These are phyloP conservation scores for Alauda arvensis DNA, from an alignment of 2,797 vertebrate genomes.

Conservation along the genomic window DNA sequence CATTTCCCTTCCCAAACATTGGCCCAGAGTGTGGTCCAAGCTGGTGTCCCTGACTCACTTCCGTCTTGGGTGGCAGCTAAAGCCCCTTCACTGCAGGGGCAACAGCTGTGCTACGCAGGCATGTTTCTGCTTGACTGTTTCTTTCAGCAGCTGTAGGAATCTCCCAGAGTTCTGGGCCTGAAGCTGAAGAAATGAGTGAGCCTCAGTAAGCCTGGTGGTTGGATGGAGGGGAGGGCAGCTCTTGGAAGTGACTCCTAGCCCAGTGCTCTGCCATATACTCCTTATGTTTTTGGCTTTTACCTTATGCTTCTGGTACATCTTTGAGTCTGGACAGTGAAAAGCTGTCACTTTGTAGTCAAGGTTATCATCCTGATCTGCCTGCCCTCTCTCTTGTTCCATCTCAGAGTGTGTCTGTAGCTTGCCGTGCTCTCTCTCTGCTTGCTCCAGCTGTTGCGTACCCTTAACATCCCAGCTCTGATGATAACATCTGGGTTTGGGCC, in stretches of 20 bases:
- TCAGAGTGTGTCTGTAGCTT: not conserved
- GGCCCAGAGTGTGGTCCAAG: not conserved
- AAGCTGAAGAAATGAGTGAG: not conserved
- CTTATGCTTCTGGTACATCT: not conserved
- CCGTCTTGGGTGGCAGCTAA: not conserved
- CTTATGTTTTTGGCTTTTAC: not conserved
- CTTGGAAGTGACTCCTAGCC: not conserved
- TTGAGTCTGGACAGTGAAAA: not conserved
- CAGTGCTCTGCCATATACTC: not conserved
- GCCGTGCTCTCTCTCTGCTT: not conserved
- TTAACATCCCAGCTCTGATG: not conserved
- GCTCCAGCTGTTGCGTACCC: not conserved
- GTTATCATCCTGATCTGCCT: not conserved
- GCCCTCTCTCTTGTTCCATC: not conserved
- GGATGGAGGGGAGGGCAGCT: not conserved
- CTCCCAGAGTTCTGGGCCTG: not conserved
- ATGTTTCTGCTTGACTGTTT: conserved; percentile 4
- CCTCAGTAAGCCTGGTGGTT: not conserved
- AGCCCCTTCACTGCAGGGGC: not conserved
- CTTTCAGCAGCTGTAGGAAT: not conserved
- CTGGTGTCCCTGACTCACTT: not conserved
- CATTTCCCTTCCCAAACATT: not conserved
- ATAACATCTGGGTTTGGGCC: not conserved
- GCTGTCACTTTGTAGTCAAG: not conserved
- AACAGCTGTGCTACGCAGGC: not conserved